These are phyloP conservation scores for Manis pentadactyla DNA, from an alignment of 2,797 vertebrate genomes.

Conservation along the genomic window DNA sequence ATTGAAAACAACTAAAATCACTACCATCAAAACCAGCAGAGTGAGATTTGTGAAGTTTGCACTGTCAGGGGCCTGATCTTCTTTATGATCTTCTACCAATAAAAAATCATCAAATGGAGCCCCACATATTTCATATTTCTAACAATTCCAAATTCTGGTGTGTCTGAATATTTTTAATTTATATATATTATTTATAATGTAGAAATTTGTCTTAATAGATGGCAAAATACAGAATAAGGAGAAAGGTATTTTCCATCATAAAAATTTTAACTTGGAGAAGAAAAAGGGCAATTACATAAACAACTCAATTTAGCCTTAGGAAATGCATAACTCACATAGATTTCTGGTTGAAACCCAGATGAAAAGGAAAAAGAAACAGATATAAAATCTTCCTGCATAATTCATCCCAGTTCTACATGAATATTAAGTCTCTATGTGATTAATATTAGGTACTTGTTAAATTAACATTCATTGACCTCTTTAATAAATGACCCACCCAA, in stretches of 20 bases:
- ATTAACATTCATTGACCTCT: slow-evolving; percentile 8
- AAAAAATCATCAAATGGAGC: background rate
- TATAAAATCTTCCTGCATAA: slow-evolving; percentile 45
- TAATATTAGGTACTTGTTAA: slow-evolving; percentile 25
- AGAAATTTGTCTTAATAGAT: slow-evolving; percentile 33
- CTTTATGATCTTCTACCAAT: background rate
- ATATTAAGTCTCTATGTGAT: background rate
- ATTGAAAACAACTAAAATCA: background rate
- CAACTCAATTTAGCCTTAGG: slow-evolving; percentile 35
- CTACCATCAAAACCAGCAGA: background rate
- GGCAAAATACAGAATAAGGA: slow-evolving; percentile 42
- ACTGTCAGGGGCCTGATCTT: background rate
- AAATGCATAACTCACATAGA: background rate
- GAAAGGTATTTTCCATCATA: slow-evolving; percentile 57
- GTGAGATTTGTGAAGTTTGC: background rate
- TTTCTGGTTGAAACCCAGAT: slow-evolving; percentile 47
- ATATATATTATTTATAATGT: background rate
- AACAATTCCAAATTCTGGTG: slow-evolving; percentile 9
- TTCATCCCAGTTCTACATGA: background rate
- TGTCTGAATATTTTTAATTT: slow-evolving; percentile 24
- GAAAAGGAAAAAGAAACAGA: slow-evolving; percentile 1
- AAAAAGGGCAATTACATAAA: slow-evolving; percentile 69
- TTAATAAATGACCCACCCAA: slow-evolving; percentile 40
- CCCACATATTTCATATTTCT: background rate
- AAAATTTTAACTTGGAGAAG: slow-evolving; percentile 58